These are phyloP conservation scores for Philopotamus ludificatus DNA, from an alignment of 1,140 invertebrate species.

Conservation along the genomic window DNA sequence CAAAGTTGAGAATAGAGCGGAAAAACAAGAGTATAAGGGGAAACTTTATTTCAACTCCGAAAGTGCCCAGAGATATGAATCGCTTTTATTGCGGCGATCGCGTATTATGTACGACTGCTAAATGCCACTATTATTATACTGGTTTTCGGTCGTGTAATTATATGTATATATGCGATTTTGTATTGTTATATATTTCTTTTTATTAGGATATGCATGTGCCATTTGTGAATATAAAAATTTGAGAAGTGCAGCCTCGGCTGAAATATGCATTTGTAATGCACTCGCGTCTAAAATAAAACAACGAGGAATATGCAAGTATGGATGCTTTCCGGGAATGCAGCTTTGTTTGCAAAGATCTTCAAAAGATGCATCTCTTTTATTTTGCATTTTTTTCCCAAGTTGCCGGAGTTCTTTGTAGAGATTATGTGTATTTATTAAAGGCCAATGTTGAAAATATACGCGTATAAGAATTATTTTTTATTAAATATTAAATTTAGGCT, in stretches of 20 bases:
- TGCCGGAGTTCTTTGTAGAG: no score
- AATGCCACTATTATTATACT: no score
- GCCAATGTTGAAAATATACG: no score
- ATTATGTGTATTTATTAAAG: no score
- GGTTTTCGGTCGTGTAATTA: no score
- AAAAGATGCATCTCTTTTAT: neutral
- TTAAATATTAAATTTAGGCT: no score
- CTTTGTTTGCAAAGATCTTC: neutral
- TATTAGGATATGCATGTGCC: no score
- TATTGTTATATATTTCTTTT: no score
- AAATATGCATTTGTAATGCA: neutral
- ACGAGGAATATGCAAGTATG: neutral
- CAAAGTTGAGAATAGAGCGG: conserved; percentile 38
- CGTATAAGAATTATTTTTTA: no score
- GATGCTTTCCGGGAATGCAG: neutral
- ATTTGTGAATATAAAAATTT: no score
- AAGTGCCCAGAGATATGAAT: conserved; percentile 21
- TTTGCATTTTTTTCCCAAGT: no score
- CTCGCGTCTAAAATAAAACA: neutral
- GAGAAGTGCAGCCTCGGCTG: neutral
- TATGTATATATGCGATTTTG: no score
- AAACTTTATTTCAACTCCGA: conserved; percentile 33
- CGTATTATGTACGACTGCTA: neutral
- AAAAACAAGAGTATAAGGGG: conserved; percentile 37
- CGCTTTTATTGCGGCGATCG: conserved; percentile 11